Conservation (phyloP, 92 coral and sea anemone species). For the Porites lobata region DNA sequence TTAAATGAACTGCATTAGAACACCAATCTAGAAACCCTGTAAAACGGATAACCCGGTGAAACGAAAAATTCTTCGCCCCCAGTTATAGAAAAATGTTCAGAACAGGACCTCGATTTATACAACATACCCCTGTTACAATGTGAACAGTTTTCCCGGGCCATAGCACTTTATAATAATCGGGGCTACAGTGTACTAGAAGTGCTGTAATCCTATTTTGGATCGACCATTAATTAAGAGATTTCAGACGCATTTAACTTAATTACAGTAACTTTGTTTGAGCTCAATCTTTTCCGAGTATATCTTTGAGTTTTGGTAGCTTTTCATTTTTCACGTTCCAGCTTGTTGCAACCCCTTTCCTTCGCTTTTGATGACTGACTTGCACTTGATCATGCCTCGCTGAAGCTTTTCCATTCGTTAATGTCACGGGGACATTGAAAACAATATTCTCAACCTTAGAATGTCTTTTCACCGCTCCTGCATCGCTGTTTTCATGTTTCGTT, state of each 20-base stretch:
- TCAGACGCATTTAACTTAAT: neutral
- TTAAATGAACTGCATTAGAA: too few species aligned
- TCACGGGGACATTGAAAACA: slow-evolving; percentile 63
- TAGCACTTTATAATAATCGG: too few species aligned
- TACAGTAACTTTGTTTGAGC: neutral
- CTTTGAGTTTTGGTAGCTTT: neutral
- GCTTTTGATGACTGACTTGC: neutral
- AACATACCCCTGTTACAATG: too few species aligned
- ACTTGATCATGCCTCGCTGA: neutral
- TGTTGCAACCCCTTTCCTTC: neutral
- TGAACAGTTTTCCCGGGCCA: too few species aligned
- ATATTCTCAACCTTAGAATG: slow-evolving; percentile 68
- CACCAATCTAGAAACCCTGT: too few species aligned
- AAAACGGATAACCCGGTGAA: too few species aligned
- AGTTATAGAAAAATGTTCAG: too few species aligned
- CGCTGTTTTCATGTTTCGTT: neutral
- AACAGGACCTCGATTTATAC: too few species aligned
- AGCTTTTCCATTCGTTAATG: neutral
- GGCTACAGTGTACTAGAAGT: too few species aligned
- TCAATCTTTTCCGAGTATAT: neutral
- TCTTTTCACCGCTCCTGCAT: slow-evolving; percentile 18
- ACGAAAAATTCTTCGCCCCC: too few species aligned
- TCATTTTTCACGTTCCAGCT: neutral
- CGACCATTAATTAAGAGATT: too few species aligned
- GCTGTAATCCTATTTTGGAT: too few species aligned